Conservation (phyloP, 2,888 invertebrate species). For the Notodonta dromedarius region DNA sequence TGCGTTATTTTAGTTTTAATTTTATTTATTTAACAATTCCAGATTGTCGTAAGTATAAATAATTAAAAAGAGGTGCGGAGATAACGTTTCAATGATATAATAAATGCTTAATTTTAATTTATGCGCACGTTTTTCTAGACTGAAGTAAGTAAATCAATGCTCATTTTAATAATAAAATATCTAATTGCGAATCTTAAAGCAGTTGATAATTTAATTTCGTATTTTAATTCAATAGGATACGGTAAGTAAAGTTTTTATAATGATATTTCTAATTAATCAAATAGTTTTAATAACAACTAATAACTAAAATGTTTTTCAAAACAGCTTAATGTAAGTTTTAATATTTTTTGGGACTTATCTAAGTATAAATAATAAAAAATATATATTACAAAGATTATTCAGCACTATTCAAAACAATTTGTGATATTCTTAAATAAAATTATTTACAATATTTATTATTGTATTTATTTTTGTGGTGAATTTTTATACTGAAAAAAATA, state of each 20-base stretch:
- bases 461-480: too few relatives aligned
- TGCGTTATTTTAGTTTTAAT: not conserved
- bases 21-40: not conserved
- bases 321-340: constrained; percentile 4
- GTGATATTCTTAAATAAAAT: too few relatives aligned
- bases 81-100: too few relatives aligned
- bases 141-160: not conserved
- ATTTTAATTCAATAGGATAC: not conserved
- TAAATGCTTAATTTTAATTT: not conserved
- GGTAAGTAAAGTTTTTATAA: not conserved
- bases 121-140: not conserved
- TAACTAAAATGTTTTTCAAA: not conserved
- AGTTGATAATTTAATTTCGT: too few relatives aligned
- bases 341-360: not conserved
- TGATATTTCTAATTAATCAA: not conserved
- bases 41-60: not conserved
- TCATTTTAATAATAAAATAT: too few relatives aligned
- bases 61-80: not conserved
- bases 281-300: not conserved
- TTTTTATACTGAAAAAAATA: too few relatives aligned
- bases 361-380: too few relatives aligned
- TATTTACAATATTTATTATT: too few relatives aligned
- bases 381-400: too few relatives aligned
- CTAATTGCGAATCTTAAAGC: too few relatives aligned
- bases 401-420: too few relatives aligned